Evolutionary conservation across 2,113 vertebrate genomes (phyloP).

Genomic region (Chaetorhynchus papuensis): DNA sequence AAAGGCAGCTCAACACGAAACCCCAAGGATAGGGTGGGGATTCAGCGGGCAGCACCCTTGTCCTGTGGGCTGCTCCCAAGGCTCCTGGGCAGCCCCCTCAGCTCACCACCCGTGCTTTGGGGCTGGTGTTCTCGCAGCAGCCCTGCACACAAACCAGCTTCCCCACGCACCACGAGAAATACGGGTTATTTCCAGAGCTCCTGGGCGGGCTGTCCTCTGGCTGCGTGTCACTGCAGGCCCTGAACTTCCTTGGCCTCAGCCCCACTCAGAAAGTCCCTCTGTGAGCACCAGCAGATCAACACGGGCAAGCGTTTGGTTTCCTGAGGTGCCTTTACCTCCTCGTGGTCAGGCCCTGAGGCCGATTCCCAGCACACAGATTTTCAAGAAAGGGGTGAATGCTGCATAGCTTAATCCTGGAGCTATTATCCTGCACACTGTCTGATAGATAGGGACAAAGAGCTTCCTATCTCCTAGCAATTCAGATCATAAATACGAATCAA

Average conservation of each 20-base stretch:
- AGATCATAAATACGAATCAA: background rate
- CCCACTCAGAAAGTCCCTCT: background rate
- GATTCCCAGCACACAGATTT: background rate
- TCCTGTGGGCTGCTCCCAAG: background rate
- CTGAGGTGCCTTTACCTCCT: background rate
- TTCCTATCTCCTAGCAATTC: background rate
- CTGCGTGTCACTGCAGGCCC: background rate
- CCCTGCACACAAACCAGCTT: background rate
- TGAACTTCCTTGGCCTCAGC: background rate
- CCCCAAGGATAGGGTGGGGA: background rate
- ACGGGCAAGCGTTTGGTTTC: background rate
- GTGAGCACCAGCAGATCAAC: background rate
- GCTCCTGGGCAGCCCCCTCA: background rate
- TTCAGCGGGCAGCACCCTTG: background rate
- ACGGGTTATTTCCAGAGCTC: background rate
- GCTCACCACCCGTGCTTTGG: accelerated
- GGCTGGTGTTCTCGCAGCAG: background rate
- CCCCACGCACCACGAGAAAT: background rate
- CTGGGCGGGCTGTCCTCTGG: background rate
- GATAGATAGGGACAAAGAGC: background rate
- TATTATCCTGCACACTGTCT: background rate
- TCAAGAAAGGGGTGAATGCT: background rate
- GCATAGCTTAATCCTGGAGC: background rate
- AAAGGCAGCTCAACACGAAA: background rate
- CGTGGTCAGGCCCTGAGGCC: background rate